These are phyloP conservation scores for Linepithema humile DNA, from an alignment of 1,140 invertebrate genomes.

Conservation along the genomic window DNA sequence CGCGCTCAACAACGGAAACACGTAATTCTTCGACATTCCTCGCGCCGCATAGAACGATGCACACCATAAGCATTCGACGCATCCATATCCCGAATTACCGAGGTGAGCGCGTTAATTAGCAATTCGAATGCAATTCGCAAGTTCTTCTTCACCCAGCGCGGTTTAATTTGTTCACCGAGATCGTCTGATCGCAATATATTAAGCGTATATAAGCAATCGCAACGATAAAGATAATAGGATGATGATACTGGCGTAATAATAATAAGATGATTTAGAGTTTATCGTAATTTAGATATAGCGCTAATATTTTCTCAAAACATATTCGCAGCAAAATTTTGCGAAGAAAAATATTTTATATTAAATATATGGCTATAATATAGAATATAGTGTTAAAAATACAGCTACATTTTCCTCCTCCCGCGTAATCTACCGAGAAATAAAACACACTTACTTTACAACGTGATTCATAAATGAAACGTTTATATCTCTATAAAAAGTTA, in stretches of 20 bases:
- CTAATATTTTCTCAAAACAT: background rate
- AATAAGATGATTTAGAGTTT: background rate
- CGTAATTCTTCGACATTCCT: conserved; percentile 30
- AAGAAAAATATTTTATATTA: conserved; percentile 45
- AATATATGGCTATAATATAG: background rate
- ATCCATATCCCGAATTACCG: conserved; percentile 52
- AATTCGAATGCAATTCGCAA: conserved; percentile 39
- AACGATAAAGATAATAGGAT: background rate
- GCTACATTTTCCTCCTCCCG: background rate
- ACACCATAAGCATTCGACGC: conserved; percentile 51
- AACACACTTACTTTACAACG: conserved; percentile 40
- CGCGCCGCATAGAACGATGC: background rate
- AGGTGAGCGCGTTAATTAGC: conserved; percentile 58
- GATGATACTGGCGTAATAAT: background rate
- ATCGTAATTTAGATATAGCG: background rate
- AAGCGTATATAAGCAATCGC: background rate
- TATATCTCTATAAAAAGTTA: conserved; percentile 50
- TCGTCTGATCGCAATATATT: background rate
- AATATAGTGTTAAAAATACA: background rate
- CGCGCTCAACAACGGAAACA: background rate
- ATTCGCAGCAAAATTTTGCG: background rate
- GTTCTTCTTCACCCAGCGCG: background rate
- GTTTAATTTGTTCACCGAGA: conserved; percentile 20
- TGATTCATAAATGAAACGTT: conserved; percentile 17
- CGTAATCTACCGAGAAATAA: conserved; percentile 34